Base-by-base conservation (phyloP, 1,140 invertebrate species). In the Drosophila rhopaloa region DNA sequence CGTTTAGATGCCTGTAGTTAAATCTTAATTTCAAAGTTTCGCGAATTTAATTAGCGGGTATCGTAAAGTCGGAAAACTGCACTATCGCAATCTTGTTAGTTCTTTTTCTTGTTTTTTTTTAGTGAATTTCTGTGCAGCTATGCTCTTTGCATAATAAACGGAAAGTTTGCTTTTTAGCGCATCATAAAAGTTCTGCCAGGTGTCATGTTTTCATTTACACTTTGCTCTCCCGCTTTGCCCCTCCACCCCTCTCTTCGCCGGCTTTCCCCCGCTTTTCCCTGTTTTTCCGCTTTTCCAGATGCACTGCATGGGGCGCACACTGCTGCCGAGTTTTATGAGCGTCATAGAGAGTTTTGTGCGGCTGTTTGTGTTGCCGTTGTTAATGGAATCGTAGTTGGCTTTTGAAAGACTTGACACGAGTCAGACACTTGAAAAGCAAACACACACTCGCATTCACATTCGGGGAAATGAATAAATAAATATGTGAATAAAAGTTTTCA, bases 121-220 rank as follows among this genome's bases (percentile, higher is more conserved):
- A 54, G 60, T 61, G 29, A 43, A 41, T 55, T 44, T 46, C 44
- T 50, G 62, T 50, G 48, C 41, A 68, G 54, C 44, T 68, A 58
- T 60, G 55, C 56, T 76, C 65, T 72, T 72, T 84, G 72, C 77
- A 80, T 73, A 77, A 79, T 83, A 77, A 81, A 81, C 66, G 70
- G 38, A 79, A 85, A 88, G 66, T 86, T 86, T 79, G 46, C 68
- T 68, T 75, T 88, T 82, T 79, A 88, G 75, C 76, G 61, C 72
- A 83, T 83, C 67, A 68, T 72, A 89, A 86, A 86, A 86, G 79
- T 86, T 86, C 43, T 61, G 67, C 62, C 80, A 88, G 83, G 83
- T 88, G 83, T 89, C 84, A 88, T 88, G 84, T 89, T 89, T 88
- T 88, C 84, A 88, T 88, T 88, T 89, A 88, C 84, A 88, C 80